Conservation (phyloP, 2,888 invertebrate genomes). For the Helicoverpa assulta region DNA sequence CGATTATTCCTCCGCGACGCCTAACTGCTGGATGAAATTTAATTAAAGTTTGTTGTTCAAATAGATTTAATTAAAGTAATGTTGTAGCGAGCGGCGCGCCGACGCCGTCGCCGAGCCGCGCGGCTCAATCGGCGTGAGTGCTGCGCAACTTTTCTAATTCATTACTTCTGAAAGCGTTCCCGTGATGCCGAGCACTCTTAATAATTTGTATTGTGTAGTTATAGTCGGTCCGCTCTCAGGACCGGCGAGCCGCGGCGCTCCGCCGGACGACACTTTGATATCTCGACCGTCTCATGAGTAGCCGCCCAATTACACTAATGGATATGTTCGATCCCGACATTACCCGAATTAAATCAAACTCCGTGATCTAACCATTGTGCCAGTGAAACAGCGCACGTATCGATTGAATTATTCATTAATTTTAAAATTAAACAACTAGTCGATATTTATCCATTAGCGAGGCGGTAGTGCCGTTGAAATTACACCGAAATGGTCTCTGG, state of each 20-base stretch:
- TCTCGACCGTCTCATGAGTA: slow-evolving; percentile 64
- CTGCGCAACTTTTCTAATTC: slow-evolving; percentile 91
- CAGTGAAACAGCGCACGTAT: slow-evolving; percentile 65
- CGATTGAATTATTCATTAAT: slow-evolving; percentile 81
- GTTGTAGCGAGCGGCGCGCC: slow-evolving; percentile 87
- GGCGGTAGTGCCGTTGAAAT: slow-evolving; percentile 80
- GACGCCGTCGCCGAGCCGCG: slow-evolving; percentile 75
- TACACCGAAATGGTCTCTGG: slow-evolving; percentile 84
- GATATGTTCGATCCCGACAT: slow-evolving; percentile 71
- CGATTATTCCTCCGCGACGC: slow-evolving; percentile 90
- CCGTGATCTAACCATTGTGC: slow-evolving; percentile 69
- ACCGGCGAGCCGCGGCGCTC: slow-evolving; percentile 36
- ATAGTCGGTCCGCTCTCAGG: slow-evolving; percentile 78
- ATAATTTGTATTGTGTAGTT: slow-evolving; percentile 90
- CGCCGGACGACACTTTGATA: slow-evolving; percentile 66
- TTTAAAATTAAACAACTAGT: slow-evolving; percentile 79
- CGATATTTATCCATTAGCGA: slow-evolving; percentile 86
- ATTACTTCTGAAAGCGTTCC: slow-evolving; percentile 90
- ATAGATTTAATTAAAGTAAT: slow-evolving; percentile 91
- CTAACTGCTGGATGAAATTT: slow-evolving; percentile 91
- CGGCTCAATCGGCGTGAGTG: slow-evolving; percentile 90
- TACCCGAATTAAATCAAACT: slow-evolving; percentile 71
- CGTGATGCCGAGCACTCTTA: slow-evolving; percentile 89
- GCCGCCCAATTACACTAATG: slow-evolving; percentile 73
- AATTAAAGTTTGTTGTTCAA: slow-evolving; percentile 91